Conservation (phyloP, 64 coral and sea anemone species). For the Dendrophyllia cribrosa region DNA sequence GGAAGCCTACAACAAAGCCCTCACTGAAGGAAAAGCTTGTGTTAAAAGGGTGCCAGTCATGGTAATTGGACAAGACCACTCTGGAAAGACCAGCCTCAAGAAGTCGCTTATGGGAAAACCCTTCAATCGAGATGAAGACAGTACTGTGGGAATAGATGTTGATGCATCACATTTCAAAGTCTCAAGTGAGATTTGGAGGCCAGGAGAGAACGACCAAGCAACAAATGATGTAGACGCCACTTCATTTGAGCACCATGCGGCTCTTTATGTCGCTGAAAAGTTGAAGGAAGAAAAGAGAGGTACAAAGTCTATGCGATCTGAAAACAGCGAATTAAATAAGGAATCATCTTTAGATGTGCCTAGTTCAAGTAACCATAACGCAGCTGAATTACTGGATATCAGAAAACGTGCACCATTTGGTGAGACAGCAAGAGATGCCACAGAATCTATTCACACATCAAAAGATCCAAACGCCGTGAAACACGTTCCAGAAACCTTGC, state of each 20-base stretch:
- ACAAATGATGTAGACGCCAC: background rate
- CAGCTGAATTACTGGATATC: background rate
- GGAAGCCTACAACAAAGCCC: slow-evolving; percentile 8
- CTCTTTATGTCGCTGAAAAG: background rate
- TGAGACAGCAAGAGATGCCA: background rate
- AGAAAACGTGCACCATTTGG: background rate
- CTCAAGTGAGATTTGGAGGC: background rate
- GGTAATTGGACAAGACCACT: background rate
- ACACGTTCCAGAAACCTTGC: too few relatives aligned
- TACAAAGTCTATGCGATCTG: too few relatives aligned
- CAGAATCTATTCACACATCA: background rate
- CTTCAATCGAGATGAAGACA: slow-evolving; percentile 3
- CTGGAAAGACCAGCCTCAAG: slow-evolving; percentile 7
- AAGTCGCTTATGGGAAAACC: background rate
- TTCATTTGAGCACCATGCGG: background rate
- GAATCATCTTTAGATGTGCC: background rate
- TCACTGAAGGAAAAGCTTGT: background rate
- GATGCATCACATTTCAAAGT: background rate
- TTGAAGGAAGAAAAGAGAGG: background rate
- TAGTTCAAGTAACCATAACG: background rate
- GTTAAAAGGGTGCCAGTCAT: background rate
- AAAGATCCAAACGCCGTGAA: too few relatives aligned
- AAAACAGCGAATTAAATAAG: too few relatives aligned
- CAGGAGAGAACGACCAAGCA: background rate
- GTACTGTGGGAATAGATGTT: background rate